Evolutionary conservation across 2,797 vertebrate genomes (phyloP).

Genomic region (Clarias platycephalus): DNA sequence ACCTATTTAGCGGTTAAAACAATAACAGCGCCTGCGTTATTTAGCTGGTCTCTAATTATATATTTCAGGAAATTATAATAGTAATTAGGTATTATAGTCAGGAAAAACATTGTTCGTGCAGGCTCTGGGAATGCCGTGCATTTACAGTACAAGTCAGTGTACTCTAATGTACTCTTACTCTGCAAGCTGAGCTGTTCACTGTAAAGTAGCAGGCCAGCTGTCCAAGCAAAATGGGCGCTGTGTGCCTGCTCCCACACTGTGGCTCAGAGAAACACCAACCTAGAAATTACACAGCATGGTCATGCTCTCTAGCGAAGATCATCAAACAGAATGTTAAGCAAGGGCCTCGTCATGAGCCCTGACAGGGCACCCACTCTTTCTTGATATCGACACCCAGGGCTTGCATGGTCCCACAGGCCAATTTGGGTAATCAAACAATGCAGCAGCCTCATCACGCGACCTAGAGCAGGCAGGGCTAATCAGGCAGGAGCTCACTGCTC

Average conservation of each 20-base stretch:
- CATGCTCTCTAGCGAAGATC: conserved; percentile 72
- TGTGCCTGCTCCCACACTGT: conserved; percentile 64
- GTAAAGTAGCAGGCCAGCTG: conserved; percentile 46
- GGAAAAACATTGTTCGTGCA: conserved; percentile 7
- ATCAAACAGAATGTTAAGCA: conserved; percentile 78
- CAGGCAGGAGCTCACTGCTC: conserved; percentile 75
- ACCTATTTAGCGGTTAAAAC: not conserved
- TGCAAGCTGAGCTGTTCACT: conserved; percentile 30
- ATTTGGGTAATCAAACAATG: conserved; percentile 84
- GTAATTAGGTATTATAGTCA: conserved; percentile 10
- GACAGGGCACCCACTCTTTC: conserved; percentile 78
- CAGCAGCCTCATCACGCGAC: conserved; percentile 80
- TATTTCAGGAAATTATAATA: conserved; percentile 10
- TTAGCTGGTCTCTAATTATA: conserved; percentile 17
- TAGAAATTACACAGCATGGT: conserved; percentile 63
- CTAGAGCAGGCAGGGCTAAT: conserved; percentile 83
- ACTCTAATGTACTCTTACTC: not conserved
- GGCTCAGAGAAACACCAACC: conserved; percentile 54
- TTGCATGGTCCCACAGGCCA: conserved; percentile 71
- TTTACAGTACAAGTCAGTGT: conserved; percentile 11
- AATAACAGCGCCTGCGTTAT: not conserved
- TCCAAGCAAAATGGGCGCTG: conserved; percentile 33
- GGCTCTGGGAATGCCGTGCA: not conserved
- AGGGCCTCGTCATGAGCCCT: conserved; percentile 65
- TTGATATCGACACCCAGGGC: conserved; percentile 49